Percentiles rank a stretch among this genome's conserved stretches.
These are phyloP conservation scores for Trypoxylus dichotomus DNA, from an alignment of 1,140 invertebrate species.

Conservation along the genomic window DNA sequence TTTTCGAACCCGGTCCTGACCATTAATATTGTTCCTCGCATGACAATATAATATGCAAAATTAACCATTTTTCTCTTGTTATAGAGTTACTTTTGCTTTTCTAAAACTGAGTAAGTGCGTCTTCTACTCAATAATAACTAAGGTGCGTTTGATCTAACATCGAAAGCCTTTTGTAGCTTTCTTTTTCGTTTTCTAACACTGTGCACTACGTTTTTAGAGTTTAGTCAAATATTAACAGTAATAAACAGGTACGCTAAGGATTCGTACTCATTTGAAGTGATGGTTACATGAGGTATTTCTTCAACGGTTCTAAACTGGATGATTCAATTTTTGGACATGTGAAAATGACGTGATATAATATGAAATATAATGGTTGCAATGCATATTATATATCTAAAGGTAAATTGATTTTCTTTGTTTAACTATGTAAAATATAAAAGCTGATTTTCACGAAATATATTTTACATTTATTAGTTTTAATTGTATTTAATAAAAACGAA, in stretches of 20 bases:
- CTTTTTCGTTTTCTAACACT: background rate
- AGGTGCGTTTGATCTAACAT: background rate
- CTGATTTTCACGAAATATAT: too few species aligned
- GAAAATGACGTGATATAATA: background rate
- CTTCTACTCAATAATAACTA: background rate
- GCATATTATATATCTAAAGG: conserved; percentile 16
- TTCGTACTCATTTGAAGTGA: background rate
- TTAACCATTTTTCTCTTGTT: background rate
- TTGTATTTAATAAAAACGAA: too few species aligned
- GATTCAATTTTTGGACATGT: too few species aligned
- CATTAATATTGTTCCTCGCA: background rate
- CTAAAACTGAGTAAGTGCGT: background rate
- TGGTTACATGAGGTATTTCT: background rate
- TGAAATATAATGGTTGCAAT: conserved; percentile 1
- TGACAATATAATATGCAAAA: conserved; percentile 14
- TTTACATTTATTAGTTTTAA: too few species aligned
- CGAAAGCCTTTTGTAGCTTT: background rate
- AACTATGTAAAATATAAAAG: too few species aligned
- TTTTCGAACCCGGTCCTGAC: background rate
- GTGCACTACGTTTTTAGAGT: too few species aligned
- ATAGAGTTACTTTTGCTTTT: background rate
- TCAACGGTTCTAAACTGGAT: background rate
- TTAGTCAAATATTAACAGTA: background rate
- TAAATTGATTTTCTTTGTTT: background rate
- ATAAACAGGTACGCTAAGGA: background rate